A percentile compares a stretch with the other conserved stretches of the same genome.
Conservation (phyloP, 1,140 invertebrate genomes). For the Macrocentrus cingulum region DNA sequence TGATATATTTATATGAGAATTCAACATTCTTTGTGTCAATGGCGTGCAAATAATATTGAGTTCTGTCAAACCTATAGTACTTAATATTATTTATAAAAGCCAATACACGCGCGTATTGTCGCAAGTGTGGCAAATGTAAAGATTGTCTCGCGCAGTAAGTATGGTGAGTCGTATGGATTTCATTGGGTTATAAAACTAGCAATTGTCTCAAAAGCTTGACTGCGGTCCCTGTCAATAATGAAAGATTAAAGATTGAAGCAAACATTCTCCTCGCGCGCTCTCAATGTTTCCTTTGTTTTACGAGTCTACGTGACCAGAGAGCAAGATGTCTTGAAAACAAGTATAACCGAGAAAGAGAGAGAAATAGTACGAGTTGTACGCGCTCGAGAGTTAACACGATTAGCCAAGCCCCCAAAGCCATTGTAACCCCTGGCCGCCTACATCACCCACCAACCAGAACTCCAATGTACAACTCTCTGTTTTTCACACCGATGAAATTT, state of each 20-base stretch:
- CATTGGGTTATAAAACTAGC: slow-evolving; percentile 52
- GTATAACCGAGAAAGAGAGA: not conserved
- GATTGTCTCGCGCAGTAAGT: no score
- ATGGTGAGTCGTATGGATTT: slow-evolving; percentile 25
- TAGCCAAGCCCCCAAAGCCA: slow-evolving; percentile 32
- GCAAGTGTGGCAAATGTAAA: no score
- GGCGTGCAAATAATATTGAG: no score
- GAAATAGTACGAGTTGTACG: not conserved
- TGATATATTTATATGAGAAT: no score
- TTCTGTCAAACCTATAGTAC: no score
- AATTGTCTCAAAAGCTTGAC: slow-evolving; percentile 56
- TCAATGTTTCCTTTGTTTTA: slow-evolving; percentile 57
- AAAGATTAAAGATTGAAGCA: slow-evolving; percentile 58
- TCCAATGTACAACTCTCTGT: no score
- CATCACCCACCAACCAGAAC: not conserved
- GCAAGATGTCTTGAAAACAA: slow-evolving; percentile 44
- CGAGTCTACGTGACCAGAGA: slow-evolving; percentile 57
- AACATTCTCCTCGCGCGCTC: slow-evolving; percentile 43
- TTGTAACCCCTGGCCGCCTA: not conserved
- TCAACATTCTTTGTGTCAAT: no score
- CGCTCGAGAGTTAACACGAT: slow-evolving; percentile 44
- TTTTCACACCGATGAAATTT: no score
- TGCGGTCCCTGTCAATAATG: slow-evolving; percentile 48
- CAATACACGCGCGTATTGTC: no score
- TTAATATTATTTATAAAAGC: no score